Percentiles rank a stretch among this genome's conserved stretches.
These are phyloP conservation scores for Chinchilla lanigera DNA, from an alignment of 2,113 vertebrate genomes.

Conservation along the genomic window DNA sequence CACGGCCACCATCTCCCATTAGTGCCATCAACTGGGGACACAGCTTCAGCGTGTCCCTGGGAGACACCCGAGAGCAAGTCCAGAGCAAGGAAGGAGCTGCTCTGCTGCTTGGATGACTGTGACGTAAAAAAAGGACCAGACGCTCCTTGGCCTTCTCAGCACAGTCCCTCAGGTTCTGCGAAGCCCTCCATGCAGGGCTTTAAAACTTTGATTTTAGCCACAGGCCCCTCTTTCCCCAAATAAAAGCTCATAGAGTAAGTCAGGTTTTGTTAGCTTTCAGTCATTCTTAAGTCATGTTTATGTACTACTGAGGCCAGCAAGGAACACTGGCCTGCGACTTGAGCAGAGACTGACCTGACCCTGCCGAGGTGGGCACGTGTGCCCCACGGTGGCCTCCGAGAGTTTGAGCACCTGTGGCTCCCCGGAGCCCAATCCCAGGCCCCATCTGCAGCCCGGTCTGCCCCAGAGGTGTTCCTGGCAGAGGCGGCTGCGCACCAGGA, in stretches of 20 bases:
- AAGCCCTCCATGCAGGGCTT: too few species aligned
- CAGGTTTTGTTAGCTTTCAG: rapidly evolving
- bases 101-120: neutral
- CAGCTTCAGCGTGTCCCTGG: neutral
- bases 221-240: neutral
- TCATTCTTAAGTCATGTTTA: rapidly evolving
- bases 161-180: neutral
- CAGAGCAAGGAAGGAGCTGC: too few species aligned
- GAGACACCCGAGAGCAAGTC: too few species aligned
- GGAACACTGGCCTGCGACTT: rapidly evolving
- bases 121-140: neutral
- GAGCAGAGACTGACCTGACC: too few species aligned
- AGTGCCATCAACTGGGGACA: neutral
- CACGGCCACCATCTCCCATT: neutral
- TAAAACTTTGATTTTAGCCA: neutral
- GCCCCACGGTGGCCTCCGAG: neutral
- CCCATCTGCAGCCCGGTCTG: neutral
- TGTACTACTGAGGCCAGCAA: too few species aligned
- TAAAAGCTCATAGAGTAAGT: rapidly evolving
- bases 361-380: rapidly evolving
- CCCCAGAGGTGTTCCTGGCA: neutral
- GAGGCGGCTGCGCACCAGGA: neutral
- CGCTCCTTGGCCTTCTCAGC: rapidly evolving
- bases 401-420: neutral
- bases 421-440: neutral